Conservation (phyloP, 2,113 vertebrate genomes). For the Stegostoma tigrinum region DNA sequence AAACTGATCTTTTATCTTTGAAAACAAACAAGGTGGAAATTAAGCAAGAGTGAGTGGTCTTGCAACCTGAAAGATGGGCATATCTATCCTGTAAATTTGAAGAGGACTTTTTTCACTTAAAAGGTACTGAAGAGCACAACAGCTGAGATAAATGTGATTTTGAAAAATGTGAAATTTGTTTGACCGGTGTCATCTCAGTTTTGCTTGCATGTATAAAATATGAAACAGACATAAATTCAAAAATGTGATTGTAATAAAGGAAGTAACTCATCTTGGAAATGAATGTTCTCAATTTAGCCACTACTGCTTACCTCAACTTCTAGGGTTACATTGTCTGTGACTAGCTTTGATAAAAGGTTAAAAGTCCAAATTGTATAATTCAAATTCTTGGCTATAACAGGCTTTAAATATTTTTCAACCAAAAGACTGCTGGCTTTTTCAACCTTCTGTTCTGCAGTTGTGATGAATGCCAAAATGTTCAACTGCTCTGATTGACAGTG, state of each 20-base stretch:
- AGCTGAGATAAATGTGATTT: neutral
- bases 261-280: neutral
- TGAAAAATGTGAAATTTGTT: neutral
- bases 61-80: neutral
- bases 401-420: neutral
- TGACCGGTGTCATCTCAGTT: neutral
- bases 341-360: neutral
- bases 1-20: neutral
- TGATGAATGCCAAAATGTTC: slow-evolving; percentile 35
- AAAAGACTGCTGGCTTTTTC: neutral
- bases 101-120: neutral
- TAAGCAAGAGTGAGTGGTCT: neutral
- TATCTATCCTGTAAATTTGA: neutral
- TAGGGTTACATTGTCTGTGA: neutral
- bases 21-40: neutral
- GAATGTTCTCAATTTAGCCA: neutral
- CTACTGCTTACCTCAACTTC: neutral
- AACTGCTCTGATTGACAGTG: slow-evolving; percentile 36
- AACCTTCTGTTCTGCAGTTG: neutral
- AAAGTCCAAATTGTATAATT: neutral
- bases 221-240: too few species aligned
- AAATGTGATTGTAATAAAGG: neutral
- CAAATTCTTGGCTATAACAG: neutral
- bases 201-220: neutral
- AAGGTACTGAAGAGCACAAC: neutral